Evolutionary conservation across 2,888 invertebrate genomes (phyloP).

Genomic region (Diarsia brunnea): DNA sequence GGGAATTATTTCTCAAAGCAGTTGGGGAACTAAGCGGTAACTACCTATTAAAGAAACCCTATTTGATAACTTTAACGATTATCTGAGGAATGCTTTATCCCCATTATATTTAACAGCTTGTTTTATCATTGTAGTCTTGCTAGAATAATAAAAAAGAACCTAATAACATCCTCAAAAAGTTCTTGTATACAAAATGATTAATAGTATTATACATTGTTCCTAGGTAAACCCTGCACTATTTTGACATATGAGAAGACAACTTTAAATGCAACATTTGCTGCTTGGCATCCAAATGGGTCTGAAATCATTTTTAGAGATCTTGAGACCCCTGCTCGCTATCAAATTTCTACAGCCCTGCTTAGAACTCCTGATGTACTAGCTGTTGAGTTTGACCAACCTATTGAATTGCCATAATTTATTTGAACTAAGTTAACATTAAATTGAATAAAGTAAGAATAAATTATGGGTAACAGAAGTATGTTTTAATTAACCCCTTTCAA

Average conservation of each 20-base stretch:
- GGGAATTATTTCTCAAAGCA: slow-evolving; percentile 82
- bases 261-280: slow-evolving; percentile 78
- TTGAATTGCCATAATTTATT: slow-evolving; percentile 52
- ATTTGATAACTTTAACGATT: neutral
- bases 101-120: neutral
- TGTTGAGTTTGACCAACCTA: slow-evolving; percentile 77
- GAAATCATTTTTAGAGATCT: slow-evolving; percentile 80
- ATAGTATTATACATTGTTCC: slow-evolving; percentile 51
- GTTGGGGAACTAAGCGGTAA: slow-evolving; percentile 80
- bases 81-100: neutral
- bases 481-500: neutral
- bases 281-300: slow-evolving; percentile 81
- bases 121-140: neutral
- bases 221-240: slow-evolving; percentile 81
- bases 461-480: neutral
- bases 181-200: neutral
- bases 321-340: slow-evolving; percentile 79
- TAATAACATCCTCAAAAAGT: neutral
- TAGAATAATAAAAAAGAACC: neutral
- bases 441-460: neutral
- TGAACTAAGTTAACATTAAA: slow-evolving; percentile 1
- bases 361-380: slow-evolving; percentile 82
- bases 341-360: slow-evolving; percentile 79
- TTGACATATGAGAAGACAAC: slow-evolving; percentile 82
- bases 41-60: neutral